These are phyloP conservation scores for Zosterops japonicus DNA, from an alignment of 2,113 vertebrate species.

Conservation along the genomic window DNA sequence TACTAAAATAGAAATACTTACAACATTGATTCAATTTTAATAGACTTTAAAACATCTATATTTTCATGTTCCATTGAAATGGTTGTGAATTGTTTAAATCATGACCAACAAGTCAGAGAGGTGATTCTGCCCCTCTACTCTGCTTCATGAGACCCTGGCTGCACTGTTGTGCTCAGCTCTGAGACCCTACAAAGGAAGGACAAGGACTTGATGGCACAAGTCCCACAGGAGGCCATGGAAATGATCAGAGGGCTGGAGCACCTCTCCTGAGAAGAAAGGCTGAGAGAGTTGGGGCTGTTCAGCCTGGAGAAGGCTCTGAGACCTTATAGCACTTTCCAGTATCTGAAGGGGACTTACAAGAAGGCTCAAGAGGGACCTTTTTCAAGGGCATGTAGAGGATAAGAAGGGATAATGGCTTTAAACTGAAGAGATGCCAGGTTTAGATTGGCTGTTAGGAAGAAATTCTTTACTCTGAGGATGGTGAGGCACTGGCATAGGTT, in stretches of 20 bases:
- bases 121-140: neutral
- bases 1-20: neutral
- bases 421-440: neutral
- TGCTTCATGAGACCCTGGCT: neutral
- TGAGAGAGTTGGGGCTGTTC: accelerated
- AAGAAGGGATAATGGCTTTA: neutral
- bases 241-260: neutral
- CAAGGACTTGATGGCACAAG: neutral
- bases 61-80: neutral
- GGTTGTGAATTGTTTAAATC: neutral
- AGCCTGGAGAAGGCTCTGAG: accelerated
- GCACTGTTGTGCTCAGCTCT: neutral
- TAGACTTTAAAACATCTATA: neutral
- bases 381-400: neutral
- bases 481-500: neutral
- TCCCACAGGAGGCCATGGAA: neutral
- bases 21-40: neutral
- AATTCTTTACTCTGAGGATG: neutral
- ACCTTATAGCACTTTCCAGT: neutral
- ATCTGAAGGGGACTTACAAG: neutral
- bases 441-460: neutral
- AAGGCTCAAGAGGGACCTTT: neutral
- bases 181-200: neutral
- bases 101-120: neutral
- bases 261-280: neutral